A percentile compares a stretch with the other conserved stretches of the same genome.
These are phyloP conservation scores for Caenorhabditis uteleia DNA, from an alignment of 2,888 invertebrate species.

Conservation along the genomic window DNA sequence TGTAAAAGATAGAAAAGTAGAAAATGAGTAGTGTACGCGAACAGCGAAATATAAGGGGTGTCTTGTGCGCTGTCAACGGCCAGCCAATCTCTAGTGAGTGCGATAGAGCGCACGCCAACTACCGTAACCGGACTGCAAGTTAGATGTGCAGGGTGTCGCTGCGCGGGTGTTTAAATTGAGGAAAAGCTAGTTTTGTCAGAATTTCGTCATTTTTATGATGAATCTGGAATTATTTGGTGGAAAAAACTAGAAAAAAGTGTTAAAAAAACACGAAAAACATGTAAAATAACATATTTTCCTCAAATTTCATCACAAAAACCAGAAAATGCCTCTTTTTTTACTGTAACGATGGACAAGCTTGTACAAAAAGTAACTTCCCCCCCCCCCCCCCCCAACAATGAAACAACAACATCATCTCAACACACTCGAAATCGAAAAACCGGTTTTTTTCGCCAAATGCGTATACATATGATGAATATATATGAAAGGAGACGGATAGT, in stretches of 20 bases:
- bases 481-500: no score
- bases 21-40: background rate
- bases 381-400: no score
- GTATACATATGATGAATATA: no score
- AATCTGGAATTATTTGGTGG: background rate
- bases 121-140: conserved; percentile 45
- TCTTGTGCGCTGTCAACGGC: conserved; percentile 21
- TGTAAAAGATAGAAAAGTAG: conserved; percentile 10
- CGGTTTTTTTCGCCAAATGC: no score
- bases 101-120: conserved; percentile 29
- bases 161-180: conserved; percentile 29
- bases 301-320: no score
- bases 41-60: no score
- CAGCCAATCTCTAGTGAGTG: conserved; percentile 28
- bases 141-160: conserved; percentile 29
- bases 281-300: background rate
- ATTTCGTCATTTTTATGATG: background rate
- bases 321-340: no score
- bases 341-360: no score
- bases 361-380: no score
- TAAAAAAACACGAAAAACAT: background rate
- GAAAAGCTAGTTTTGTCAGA: no score
- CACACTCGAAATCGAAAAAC: no score
- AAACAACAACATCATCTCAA: no score
- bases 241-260: background rate